A percentile compares a stretch with the other conserved stretches of the same genome.
Conservation (phyloP, 2,888 invertebrate genomes). For the Anorthoa munda region DNA sequence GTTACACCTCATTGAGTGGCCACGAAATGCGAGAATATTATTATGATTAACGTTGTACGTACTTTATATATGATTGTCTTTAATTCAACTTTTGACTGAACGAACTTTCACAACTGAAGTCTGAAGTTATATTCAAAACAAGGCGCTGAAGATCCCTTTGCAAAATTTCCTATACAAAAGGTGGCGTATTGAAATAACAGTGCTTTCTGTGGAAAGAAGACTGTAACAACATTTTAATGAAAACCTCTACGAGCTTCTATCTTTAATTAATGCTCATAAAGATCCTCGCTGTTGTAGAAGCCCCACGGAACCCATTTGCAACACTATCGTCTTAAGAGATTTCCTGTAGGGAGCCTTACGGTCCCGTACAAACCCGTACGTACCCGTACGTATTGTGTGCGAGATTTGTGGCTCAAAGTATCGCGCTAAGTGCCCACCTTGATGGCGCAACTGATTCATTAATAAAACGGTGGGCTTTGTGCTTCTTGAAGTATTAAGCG, state of each 20-base stretch:
- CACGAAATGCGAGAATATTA: slow-evolving; percentile 51
- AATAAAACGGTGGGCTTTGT: slow-evolving; percentile 36
- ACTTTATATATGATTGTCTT: not conserved
- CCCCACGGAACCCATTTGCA: slow-evolving; percentile 69
- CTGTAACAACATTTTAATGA: no score
- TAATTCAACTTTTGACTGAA: not conserved
- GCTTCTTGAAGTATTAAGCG: slow-evolving; percentile 23
- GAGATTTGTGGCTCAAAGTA: slow-evolving; percentile 73
- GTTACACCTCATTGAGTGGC: slow-evolving; percentile 72
- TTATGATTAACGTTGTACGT: not conserved
- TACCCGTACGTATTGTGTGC: slow-evolving; percentile 61
- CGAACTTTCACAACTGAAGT: not conserved
- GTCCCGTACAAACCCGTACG: slow-evolving; percentile 40
- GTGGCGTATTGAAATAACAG: no score
- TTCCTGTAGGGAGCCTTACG: slow-evolving; percentile 53
- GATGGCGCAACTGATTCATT: slow-evolving; percentile 51
- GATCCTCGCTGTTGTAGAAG: slow-evolving; percentile 26
- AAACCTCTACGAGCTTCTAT: no score
- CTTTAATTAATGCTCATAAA: no score
- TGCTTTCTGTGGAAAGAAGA: no score
- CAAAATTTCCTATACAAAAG: no score
- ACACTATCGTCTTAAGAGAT: slow-evolving; percentile 74
- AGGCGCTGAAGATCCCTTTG: no score
- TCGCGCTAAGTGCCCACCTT: slow-evolving; percentile 70
- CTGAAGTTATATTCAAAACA: no score